A percentile compares a stretch with the other conserved stretches of the same genome.
phyloP scores from a whole-genome alignment of 2,888 invertebrate species.

The Rutpela maculata region DNA sequence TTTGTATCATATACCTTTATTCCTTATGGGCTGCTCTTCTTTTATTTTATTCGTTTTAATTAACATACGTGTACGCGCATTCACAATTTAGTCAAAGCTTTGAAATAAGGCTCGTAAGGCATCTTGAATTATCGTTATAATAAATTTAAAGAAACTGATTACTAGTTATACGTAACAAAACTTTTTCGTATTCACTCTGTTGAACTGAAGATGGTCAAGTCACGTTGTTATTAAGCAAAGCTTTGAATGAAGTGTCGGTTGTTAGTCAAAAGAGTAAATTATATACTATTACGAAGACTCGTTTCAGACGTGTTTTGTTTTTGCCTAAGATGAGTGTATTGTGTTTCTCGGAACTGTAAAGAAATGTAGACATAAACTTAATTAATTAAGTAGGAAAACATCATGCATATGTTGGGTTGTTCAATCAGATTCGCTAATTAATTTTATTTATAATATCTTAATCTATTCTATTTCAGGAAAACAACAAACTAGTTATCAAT shows the following conservation, averaged over 20 bases:
- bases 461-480: background rate
- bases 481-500: background rate
- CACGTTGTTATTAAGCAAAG: slow-evolving; percentile 47
- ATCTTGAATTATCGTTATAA: too few relatives aligned
- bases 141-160: too few relatives aligned
- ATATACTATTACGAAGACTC: slow-evolving; percentile 42
- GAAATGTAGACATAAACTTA: slow-evolving; percentile 35
- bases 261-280: slow-evolving; percentile 48
- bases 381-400: slow-evolving; percentile 23
- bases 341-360: slow-evolving; percentile 25
- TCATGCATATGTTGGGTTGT: background rate
- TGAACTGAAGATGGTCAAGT: slow-evolving; percentile 38
- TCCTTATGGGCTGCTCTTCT: too few relatives aligned
- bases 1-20: too few relatives aligned
- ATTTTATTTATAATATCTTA: background rate
- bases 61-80: too few relatives aligned
- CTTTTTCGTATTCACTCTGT: slow-evolving; percentile 17
- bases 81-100: too few relatives aligned
- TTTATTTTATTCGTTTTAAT: too few relatives aligned
- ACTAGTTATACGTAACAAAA: background rate
- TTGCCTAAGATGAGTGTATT: slow-evolving; percentile 31
- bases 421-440: background rate
- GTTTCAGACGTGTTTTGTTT: slow-evolving; percentile 43
- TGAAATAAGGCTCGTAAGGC: too few relatives aligned
- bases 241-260: slow-evolving; percentile 47